These are phyloP conservation scores for Poeciliopsis prolifica DNA, from an alignment of 2,113 vertebrate species.

Conservation along the genomic window DNA sequence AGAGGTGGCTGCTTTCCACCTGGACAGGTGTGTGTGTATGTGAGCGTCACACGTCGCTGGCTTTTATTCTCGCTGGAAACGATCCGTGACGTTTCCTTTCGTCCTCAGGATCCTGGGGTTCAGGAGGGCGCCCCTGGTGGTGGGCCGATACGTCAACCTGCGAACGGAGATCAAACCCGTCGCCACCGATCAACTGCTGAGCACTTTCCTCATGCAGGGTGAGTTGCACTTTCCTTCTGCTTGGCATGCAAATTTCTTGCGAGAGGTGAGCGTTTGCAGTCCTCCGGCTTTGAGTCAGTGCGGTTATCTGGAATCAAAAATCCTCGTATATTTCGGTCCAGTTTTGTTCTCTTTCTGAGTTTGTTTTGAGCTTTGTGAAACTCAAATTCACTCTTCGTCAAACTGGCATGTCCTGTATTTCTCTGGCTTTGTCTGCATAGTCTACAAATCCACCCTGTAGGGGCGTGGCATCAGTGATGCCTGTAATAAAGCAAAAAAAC, in stretches of 20 bases:
- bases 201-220: conserved; percentile 94
- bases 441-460: too few relatives aligned
- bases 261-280: neutral
- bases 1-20: conserved; percentile 96
- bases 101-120: conserved; percentile 91
- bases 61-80: neutral
- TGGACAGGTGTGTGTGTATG: conserved; percentile 87
- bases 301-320: neutral
- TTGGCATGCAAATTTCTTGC: neutral
- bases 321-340: neutral
- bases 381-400: neutral
- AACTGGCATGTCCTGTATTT: neutral
- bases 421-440: neutral
- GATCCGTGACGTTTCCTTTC: neutral
- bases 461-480: too few relatives aligned
- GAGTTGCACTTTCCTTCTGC: conserved; percentile 43
- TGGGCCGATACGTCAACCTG: conserved; percentile 93
- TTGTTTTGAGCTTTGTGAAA: neutral
- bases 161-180: conserved; percentile 94
- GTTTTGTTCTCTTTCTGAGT: neutral
- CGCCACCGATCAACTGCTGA: conserved; percentile 93
- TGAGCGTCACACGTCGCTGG: neutral
- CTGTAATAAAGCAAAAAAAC: neutral
- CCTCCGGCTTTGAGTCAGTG: neutral
- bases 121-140: conserved; percentile 92